Evolutionary conservation across 2,797 vertebrate genomes (phyloP), one percentile per base, ranked within the genome.

Genomic region (Martes flavigula): DNA sequence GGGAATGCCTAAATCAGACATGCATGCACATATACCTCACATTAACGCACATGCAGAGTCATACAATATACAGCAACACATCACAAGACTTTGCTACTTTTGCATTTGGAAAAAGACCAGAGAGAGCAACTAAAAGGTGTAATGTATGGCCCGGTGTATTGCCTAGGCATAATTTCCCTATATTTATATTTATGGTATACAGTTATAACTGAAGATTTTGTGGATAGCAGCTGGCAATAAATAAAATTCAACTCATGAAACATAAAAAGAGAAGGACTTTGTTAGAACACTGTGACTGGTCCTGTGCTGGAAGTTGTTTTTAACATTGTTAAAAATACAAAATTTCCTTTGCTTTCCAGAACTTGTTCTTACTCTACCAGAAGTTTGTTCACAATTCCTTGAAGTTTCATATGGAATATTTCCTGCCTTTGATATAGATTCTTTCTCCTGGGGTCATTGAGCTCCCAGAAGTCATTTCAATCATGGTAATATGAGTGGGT

Each of bases 1-100:
- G 78, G 56, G 97, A 97, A 87, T 97, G 46, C 72, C 81, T 86
- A 70, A 97, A 68, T 83, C 51, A 3, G 15, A 35, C 11, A n/a
- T 30, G 70, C 6, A 62, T 9, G 4, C 58, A 1, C 35, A 0
- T n/a, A 10, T 25, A n/a, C 11, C 12, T 32, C 15, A 23, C 30
- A 35, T 62, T 87, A 66, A 35, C 5, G 68, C 35, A 78, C 32
- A 40, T 51, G 46, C 4, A 5, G 6, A 27, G 89, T 89, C 54
- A 72, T 96, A 93, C 97, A 95, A 78, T 88, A 35, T 13, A 35
- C 3, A 46, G 10, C 87, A 90, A 60, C 84, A 92, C 2, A 66
- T 56, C 17, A 83, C 46, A 62, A 87, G 38, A 15, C 7, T 38
- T 87, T 97, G 68, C 51, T 94, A 35, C 38, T 84, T 21, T 38